Evolutionary conservation across 2,113 vertebrate species (phyloP).

Genomic region (Scortum barcoo): DNA sequence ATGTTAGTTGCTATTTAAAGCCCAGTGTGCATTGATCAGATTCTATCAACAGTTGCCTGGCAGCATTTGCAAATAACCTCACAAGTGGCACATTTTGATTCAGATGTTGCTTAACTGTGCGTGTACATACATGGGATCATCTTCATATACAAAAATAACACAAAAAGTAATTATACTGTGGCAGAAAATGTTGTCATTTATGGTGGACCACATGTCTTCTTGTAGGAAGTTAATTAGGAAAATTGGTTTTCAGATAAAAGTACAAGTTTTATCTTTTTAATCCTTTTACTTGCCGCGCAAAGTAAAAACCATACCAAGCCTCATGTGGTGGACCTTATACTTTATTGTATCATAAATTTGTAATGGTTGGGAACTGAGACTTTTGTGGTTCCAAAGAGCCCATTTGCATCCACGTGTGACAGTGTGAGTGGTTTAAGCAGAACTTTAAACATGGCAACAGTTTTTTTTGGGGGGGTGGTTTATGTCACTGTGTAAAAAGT

Average conservation of each 20-base stretch:
- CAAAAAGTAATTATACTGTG: background rate
- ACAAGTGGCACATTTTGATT: background rate
- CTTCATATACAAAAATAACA: background rate
- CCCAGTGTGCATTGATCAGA: background rate
- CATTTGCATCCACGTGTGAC: conserved; percentile 54
- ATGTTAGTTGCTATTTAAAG: background rate
- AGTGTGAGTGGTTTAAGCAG: conserved; percentile 36
- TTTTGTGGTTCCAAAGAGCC: conserved; percentile 49
- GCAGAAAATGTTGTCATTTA: background rate
- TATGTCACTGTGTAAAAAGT: conserved; percentile 42
- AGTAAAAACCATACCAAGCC: conserved; percentile 13
- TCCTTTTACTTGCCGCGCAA: background rate
- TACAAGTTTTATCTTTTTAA: conserved; percentile 4
- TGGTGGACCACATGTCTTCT: background rate
- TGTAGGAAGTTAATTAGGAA: background rate
- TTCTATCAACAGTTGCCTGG: background rate
- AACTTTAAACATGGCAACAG: conserved; percentile 58
- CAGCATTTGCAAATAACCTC: background rate
- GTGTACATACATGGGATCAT: background rate
- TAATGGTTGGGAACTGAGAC: conserved; percentile 21
- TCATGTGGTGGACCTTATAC: conserved; percentile 4
- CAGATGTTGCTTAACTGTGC: background rate
- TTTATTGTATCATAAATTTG: conserved; percentile 46
- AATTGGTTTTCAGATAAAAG: conserved; percentile 2
- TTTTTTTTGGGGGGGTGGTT: conserved; percentile 57